Conservation (phyloP, 1,140 invertebrate genomes). For the Formica selysi region DNA sequence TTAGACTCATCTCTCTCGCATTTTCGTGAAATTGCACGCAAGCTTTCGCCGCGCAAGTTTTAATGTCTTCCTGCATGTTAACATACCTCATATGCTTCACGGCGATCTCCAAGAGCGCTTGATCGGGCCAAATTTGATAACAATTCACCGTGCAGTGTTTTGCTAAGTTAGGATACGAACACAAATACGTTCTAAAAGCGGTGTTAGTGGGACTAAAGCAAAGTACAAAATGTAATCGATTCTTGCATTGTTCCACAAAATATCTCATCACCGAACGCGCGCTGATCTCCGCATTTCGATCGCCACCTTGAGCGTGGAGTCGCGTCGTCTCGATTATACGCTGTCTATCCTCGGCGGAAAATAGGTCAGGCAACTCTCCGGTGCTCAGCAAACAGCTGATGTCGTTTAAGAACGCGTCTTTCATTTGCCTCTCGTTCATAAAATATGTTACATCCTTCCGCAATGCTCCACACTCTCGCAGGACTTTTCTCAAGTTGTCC, state of each 20-base stretch:
- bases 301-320: slow-evolving; percentile 84
- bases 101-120: slow-evolving; percentile 90
- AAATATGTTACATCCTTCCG: slow-evolving; percentile 88
- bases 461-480: slow-evolving; percentile 87
- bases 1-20: slow-evolving; percentile 82
- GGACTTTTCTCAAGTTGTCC: slow-evolving; percentile 88
- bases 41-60: slow-evolving; percentile 84
- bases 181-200: slow-evolving; percentile 84
- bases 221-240: slow-evolving; percentile 90
- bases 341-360: slow-evolving; percentile 88
- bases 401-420: slow-evolving; percentile 88
- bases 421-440: slow-evolving; percentile 88
- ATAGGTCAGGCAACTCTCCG: slow-evolving; percentile 89
- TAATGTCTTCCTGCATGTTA: slow-evolving; percentile 85
- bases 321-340: slow-evolving; percentile 87
- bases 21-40: slow-evolving; percentile 89
- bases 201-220: slow-evolving; percentile 89
- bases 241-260: slow-evolving; percentile 88
- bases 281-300: slow-evolving; percentile 87
- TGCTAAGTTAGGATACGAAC: slow-evolving; percentile 89
- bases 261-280: slow-evolving; percentile 88
- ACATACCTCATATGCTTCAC: slow-evolving; percentile 89
- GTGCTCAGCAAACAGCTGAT: slow-evolving; percentile 89
- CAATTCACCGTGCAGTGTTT: slow-evolving; percentile 92
- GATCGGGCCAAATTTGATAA: slow-evolving; percentile 91